Percentiles rank a stretch among this genome's conserved stretches.
Conservation (phyloP, 2,113 vertebrate species). For the Ictalurus furcatus region DNA sequence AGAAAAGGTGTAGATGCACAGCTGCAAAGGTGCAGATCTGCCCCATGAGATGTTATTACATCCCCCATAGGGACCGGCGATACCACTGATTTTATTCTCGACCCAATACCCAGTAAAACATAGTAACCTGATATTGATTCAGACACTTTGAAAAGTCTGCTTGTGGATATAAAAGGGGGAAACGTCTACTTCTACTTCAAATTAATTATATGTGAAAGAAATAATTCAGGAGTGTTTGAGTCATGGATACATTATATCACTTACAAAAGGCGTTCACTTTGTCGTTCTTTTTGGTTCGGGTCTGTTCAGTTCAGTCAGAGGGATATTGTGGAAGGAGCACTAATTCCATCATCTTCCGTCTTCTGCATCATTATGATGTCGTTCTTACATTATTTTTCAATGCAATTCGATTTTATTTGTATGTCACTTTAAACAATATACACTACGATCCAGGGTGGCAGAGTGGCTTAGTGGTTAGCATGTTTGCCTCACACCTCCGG, state of each 20-base stretch:
- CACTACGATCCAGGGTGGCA: not conserved
- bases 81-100: constrained; percentile 1
- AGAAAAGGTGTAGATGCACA: constrained; percentile 43
- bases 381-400: not conserved
- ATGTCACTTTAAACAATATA: not conserved
- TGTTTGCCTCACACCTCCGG: too few species aligned
- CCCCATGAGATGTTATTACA: constrained; percentile 32
- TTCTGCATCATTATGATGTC: not conserved
- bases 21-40: constrained; percentile 40
- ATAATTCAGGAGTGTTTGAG: not conserved
- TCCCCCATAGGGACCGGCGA: not conserved
- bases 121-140: not conserved
- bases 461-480: too few species aligned
- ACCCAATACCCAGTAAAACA: not conserved
- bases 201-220: not conserved
- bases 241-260: not conserved
- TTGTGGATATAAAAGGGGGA: not conserved
- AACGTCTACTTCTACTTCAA: too few species aligned
- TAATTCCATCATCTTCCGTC: not conserved
- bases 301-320: not conserved
- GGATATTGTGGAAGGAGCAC: not conserved
- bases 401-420: not conserved
- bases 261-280: not conserved
- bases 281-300: not conserved
- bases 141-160: not conserved